Evolutionary conservation across 2,113 vertebrate species (phyloP), one percentile per base, ranked within the genome.

Genomic region (Melierax canorus): DNA sequence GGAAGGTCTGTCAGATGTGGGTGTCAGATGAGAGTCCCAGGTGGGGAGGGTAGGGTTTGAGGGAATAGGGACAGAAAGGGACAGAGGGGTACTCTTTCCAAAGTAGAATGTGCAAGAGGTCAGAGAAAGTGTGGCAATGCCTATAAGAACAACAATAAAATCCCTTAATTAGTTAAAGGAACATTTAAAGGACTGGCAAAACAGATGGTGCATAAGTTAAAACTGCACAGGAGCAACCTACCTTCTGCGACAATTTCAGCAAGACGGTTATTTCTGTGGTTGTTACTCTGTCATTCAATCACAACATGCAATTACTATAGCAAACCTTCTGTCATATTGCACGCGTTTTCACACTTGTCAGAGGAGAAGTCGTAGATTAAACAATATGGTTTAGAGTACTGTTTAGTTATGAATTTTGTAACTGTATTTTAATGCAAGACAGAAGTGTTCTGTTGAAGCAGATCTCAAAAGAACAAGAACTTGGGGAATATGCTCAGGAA

Each of bases 261-360:
- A 72, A 88, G 89, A 72, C 94, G 36, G 64, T 92, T 82, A 71
- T 96, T 97, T 77, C 95, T 22, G 8, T 93, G 76, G 59, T 48
- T 90, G 75, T 88, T 90, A 84, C 92, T 76, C 84, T 85, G 86
- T 71, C 84, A 36, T 96, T 97, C 90, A 93, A 89, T 97, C 96
- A 96, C 94, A 98, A 97, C 94, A 88, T 72, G 79, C 69, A 93
- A 92, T 97, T 97, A 94, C 93, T 94, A 6, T 84, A 86, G 94
- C 93, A 91, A 94, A 86, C 74, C 77, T 95, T 93, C 95, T 88
- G 79, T 94, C 88, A 62, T 6, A 68, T 50, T 73, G 73, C 58
- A 81, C 50, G 41, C 24, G 32, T 86, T 95, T 73, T 97, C 95
- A 86, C 46, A 38, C 92, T 94, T 93, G 94, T 92, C 94, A 95